phyloP scores from a whole-genome alignment of 2,113 vertebrate genomes.

The Miniopterus natalensis region DNA sequence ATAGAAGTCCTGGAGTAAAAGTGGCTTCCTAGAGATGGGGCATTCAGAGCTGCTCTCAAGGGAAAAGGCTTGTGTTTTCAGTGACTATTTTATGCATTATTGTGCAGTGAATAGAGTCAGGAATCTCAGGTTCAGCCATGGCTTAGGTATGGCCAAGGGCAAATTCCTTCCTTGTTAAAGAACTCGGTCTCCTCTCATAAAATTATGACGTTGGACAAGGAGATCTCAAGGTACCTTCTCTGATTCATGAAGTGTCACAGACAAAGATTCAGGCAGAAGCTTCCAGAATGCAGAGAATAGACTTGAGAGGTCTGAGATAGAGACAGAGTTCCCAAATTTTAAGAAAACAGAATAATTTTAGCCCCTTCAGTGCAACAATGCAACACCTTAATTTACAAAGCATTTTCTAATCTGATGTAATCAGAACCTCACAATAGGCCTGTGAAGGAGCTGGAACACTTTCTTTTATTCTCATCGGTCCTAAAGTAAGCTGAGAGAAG shows the following conservation, averaged over 20 bases:
- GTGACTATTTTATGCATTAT: background rate
- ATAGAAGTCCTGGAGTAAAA: background rate
- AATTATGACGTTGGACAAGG: background rate
- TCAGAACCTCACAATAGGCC: background rate
- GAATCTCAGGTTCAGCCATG: background rate
- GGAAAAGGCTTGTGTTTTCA: background rate
- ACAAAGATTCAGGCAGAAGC: background rate
- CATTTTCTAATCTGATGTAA: background rate
- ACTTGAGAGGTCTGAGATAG: background rate
- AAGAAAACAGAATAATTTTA: slow-evolving; percentile 4
- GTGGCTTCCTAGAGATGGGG: background rate
- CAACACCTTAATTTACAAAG: background rate
- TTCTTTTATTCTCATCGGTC: background rate
- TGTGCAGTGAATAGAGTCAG: background rate
- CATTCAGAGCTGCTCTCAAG: background rate
- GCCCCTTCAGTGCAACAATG: background rate
- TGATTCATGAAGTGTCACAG: background rate
- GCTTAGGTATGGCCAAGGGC: background rate
- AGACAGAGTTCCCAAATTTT: background rate
- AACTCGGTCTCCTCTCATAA: background rate
- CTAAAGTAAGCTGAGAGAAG: background rate
- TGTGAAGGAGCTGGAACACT: background rate
- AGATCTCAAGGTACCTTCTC: background rate
- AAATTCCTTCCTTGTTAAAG: background rate
- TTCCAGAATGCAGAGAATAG: background rate